A percentile compares a stretch with the other conserved stretches of the same genome.
Conservation (phyloP, 2,797 vertebrate species). For the Gallinago nigripennis region DNA sequence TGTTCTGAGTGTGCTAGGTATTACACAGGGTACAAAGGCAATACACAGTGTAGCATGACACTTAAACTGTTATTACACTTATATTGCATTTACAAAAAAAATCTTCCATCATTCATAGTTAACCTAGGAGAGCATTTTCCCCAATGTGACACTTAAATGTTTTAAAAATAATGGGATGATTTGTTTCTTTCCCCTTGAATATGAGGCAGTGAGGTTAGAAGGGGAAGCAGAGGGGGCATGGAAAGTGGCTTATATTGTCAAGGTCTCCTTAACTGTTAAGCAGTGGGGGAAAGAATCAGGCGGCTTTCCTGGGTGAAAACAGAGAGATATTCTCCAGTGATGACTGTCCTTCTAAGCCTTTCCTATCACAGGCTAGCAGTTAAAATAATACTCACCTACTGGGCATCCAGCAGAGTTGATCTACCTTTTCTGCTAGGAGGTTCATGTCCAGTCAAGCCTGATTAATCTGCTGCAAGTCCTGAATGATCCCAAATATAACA, state of each 20-base stretch:
- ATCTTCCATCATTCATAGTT: constrained; percentile 54
- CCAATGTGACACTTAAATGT: constrained; percentile 48
- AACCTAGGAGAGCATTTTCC: constrained; percentile 40
- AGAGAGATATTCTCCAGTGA: constrained; percentile 62
- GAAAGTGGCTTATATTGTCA: constrained; percentile 64
- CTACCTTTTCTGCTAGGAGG: constrained; percentile 79
- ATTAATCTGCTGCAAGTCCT: constrained; percentile 78
- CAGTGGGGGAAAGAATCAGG: constrained; percentile 68
- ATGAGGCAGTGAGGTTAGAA: constrained; percentile 31
- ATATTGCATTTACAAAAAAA: constrained; percentile 62
- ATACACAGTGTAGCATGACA: constrained; percentile 21
- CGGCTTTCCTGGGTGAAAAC: constrained; percentile 60
- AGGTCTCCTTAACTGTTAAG: constrained; percentile 69
- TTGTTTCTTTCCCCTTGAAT: constrained; percentile 59
- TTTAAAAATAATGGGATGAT: constrained; percentile 59
- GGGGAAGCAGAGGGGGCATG: constrained; percentile 17
- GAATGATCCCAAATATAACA: constrained; percentile 71
- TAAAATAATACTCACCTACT: constrained; percentile 84
- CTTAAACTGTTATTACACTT: constrained; percentile 58
- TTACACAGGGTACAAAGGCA: constrained; percentile 72
- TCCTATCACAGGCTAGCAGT: constrained; percentile 78
- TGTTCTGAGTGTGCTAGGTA: constrained; percentile 59
- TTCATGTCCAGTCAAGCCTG: constrained; percentile 79
- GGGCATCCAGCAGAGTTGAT: constrained; percentile 78
- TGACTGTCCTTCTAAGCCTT: constrained; percentile 80